These are phyloP conservation scores for Seladonia tumulorum DNA, from an alignment of 2,888 invertebrate genomes.

Conservation along the genomic window DNA sequence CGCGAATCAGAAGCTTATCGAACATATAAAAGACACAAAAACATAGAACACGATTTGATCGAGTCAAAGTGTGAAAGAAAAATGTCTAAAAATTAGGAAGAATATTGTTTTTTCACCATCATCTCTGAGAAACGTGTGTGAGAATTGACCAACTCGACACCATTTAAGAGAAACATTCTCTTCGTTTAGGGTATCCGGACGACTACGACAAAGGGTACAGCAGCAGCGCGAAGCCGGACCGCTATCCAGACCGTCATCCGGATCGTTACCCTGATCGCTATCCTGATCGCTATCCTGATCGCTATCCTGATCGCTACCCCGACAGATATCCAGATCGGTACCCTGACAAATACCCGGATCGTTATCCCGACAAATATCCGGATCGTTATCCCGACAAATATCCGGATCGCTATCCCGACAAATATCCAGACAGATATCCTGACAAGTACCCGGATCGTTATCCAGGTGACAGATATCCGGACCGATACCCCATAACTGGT, in stretches of 20 bases:
- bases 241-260: slow-evolving; percentile 67
- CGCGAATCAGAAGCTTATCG: too few relatives aligned
- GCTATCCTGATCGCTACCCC: slow-evolving; percentile 68
- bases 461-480: slow-evolving; percentile 69
- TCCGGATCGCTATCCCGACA: slow-evolving; percentile 74
- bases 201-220: slow-evolving; percentile 39
- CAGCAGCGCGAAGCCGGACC: slow-evolving; percentile 59
- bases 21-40: too few relatives aligned
- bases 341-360: slow-evolving; percentile 69
- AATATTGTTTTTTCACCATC: too few relatives aligned
- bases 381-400: slow-evolving; percentile 74
- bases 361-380: slow-evolving; percentile 72
- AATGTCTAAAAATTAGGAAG: too few relatives aligned
- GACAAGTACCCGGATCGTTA: slow-evolving; percentile 65
- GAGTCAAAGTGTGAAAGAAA: too few relatives aligned
- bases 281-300: slow-evolving; percentile 73
- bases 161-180: not conserved
- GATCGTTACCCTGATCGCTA: slow-evolving; percentile 72
- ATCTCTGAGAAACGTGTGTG: too few relatives aligned
- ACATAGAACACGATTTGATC: too few relatives aligned
- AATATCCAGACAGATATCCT: slow-evolving; percentile 4
- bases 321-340: slow-evolving; percentile 73
- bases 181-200: slow-evolving; percentile 70
- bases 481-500: slow-evolving; percentile 82
- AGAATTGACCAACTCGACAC: too few relatives aligned